Evolutionary conservation across 1,140 invertebrate species (phyloP).

Genomic region (Drosophila mayri): DNA sequence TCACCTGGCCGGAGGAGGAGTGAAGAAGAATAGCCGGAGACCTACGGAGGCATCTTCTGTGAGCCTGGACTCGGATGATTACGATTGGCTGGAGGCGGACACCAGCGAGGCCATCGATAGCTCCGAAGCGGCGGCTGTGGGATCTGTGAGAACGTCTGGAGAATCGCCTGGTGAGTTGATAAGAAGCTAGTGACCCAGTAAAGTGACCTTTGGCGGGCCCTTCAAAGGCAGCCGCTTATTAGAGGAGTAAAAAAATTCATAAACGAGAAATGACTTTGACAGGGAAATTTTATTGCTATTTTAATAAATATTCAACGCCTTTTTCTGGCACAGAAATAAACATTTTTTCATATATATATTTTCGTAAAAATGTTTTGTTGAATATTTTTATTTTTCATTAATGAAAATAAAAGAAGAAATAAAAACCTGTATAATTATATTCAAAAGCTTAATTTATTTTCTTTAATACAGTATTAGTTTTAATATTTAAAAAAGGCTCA

Average conservation of each 20-base stretch:
- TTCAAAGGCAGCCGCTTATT: slow-evolving; percentile 49
- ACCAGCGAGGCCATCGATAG: slow-evolving; percentile 43
- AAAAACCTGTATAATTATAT: not conserved
- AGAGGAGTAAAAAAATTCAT: not conserved
- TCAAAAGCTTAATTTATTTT: no score
- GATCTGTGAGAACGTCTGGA: slow-evolving; percentile 27
- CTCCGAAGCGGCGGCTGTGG: slow-evolving; percentile 19
- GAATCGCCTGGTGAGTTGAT: slow-evolving; percentile 68
- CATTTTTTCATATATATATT: not conserved
- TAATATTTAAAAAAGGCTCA: not conserved
- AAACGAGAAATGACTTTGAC: slow-evolving; percentile 4
- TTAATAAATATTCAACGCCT: not conserved
- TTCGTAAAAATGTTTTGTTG: not conserved
- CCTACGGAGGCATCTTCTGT: slow-evolving; percentile 9
- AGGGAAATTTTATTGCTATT: not conserved
- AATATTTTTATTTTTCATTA: no score
- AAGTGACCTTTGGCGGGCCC: slow-evolving; percentile 39
- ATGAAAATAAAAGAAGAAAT: not conserved
- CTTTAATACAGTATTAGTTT: not conserved
- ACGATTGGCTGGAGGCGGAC: slow-evolving; percentile 61
- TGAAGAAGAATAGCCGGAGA: slow-evolving; percentile 13
- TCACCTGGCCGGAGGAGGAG: slow-evolving; percentile 1
- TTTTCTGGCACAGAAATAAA: no score
- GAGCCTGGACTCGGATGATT: slow-evolving; percentile 48
- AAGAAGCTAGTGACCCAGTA: not conserved